Base-by-base conservation (phyloP, 2,888 invertebrate genomes). In the Germaria angustata region DNA sequence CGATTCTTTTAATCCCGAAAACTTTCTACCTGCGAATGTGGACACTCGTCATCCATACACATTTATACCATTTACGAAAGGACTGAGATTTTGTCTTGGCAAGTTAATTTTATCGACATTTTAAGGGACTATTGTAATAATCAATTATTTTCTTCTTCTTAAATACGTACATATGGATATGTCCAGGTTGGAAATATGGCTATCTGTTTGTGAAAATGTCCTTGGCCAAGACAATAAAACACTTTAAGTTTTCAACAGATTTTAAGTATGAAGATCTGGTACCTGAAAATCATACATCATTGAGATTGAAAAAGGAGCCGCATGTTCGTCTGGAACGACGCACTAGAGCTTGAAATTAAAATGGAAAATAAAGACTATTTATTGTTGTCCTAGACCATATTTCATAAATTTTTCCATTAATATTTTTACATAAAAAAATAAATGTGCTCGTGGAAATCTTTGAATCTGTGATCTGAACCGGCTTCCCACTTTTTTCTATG, bases 21-120 rank as follows among this genome's bases (percentile, higher is more conserved):
- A 91, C 63, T 91, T 91, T 68, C 73, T 90, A 17, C 90, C 91
- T 0, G 84, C 87, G 9, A 87, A 89, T 75, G 83, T 87, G 20
- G 85, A 81, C 11, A 85, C 83, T 20, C 87, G 87, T 2, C 90
- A 91, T 85, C 87, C 91, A 0, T 90, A 88, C 39, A 86, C 89
- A 0, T 91, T 85, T 77, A 87, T 90, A 78, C 91, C 90, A 6
- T 90, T 90, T 32, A 87, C 88, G 11, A 90, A 89, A 72, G 90
- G 90, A 1, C 80, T 87, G 6, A 78, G 91, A 13, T 88, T 44
- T 36, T 75, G 65, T 55, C 34, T 55, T 36, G 63, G 65, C 63
- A 63, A 44, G 32, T 73, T 8, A 6, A 28, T 6, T 28, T 28
- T 28, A 6, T 28, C 28, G 3, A 6, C 6, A n/a, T 28, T 6